Conservation (phyloP, 2,888 invertebrate genomes). For the Pyrrhia umbra region DNA sequence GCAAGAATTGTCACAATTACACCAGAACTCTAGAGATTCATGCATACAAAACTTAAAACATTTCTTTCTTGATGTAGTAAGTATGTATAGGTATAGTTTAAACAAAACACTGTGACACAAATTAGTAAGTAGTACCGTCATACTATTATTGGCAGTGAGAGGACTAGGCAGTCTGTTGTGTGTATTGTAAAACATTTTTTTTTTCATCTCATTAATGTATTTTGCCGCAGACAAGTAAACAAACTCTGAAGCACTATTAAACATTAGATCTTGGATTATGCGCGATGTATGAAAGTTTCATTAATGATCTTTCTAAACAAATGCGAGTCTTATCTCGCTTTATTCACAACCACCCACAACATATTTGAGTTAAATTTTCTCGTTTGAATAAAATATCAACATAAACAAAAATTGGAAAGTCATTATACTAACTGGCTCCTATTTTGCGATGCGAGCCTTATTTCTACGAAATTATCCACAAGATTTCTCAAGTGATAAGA, state of each 20-base stretch:
- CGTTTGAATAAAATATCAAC: slow-evolving; percentile 6
- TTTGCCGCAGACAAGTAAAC: neutral
- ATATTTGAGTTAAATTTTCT: slow-evolving; percentile 1
- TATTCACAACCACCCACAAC: neutral
- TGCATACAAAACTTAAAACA: too few species aligned
- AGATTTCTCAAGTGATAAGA: neutral
- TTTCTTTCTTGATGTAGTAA: too few species aligned
- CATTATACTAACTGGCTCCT: neutral
- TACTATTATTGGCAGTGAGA: too few species aligned
- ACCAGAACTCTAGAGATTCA: too few species aligned
- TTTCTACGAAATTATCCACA: neutral
- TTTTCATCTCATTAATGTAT: too few species aligned
- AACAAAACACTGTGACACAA: too few species aligned
- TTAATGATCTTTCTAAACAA: slow-evolving; percentile 15
- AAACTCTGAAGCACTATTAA: neutral
- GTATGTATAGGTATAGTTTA: too few species aligned
- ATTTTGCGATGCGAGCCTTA: neutral
- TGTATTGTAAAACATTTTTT: too few species aligned
- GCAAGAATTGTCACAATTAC: too few species aligned
- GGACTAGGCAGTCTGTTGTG: too few species aligned
- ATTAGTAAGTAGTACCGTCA: too few species aligned
- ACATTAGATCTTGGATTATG: neutral
- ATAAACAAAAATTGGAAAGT: slow-evolving; percentile 5
- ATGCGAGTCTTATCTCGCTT: neutral
- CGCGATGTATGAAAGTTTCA: neutral